Evolutionary conservation across 2,888 invertebrate species (phyloP).

Genomic region (Stenoptilia bipunctidactyla): DNA sequence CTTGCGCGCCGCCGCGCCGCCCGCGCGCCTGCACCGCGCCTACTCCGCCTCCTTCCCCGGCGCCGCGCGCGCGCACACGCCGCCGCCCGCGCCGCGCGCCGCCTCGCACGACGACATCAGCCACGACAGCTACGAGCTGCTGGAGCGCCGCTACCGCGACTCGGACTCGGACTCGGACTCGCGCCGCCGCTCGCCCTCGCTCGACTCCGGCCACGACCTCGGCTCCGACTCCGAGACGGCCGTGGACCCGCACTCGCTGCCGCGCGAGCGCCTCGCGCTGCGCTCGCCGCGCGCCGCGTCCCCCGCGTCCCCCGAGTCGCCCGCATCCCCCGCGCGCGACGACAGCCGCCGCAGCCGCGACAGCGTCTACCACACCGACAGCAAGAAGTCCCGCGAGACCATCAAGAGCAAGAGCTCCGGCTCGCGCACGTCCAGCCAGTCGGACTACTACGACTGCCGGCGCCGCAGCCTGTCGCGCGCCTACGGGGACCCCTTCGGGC

Average conservation of each 20-base stretch:
- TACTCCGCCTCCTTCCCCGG: conserved; percentile 91
- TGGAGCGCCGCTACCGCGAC: conserved; percentile 83
- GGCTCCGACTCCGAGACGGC: conserved; percentile 80
- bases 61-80: conserved; percentile 77
- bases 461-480: conserved; percentile 49
- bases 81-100: conserved; percentile 72
- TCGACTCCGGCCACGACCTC: conserved; percentile 83
- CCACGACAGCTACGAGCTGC: conserved; percentile 88
- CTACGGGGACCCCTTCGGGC: conserved; percentile 55
- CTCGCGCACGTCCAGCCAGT: conserved; percentile 77
- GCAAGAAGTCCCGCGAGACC: conserved; percentile 75
- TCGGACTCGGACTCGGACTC: conserved; percentile 80
- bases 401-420: conserved; percentile 74
- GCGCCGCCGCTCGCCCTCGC: conserved; percentile 81
- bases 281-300: conserved; percentile 76
- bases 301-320: conserved; percentile 77
- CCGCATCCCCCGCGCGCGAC: conserved; percentile 77
- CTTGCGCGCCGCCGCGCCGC: conserved; percentile 71
- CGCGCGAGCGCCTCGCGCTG: conserved; percentile 78
- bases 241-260: conserved; percentile 72
- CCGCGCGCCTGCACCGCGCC: conserved; percentile 78
- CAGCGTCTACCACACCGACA: conserved; percentile 75
- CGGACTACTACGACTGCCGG: conserved; percentile 79
- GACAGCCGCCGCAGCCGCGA: conserved; percentile 76
- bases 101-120: conserved; percentile 89